Base-by-base conservation (phyloP, 2,797 vertebrate genomes). In the Benthosema pterotum region DNA sequence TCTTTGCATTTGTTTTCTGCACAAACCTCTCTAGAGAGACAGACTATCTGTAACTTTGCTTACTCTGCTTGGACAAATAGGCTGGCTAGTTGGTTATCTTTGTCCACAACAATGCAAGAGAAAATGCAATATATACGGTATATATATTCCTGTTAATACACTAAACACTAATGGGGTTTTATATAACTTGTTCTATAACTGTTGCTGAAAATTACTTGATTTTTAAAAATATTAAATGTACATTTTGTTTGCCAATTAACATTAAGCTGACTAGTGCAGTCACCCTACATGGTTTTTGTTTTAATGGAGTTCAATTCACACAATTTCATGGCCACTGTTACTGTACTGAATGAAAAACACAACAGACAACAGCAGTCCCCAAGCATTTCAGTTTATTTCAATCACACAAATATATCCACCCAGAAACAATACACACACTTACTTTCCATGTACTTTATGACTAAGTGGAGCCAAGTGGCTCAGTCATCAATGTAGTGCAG, bases 391-490 rank as follows among this genome's bases (percentile, higher is more conserved):
- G 15, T 17, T 49, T 15, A 49, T 16, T 15, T 17, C 48, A 16
- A 16, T 16, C n/a, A 17, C 15, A 50, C 38, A 56, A 17, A 54
- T 11, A 63, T 16, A 61, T 11, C 42, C 11, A 63, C 57, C 45
- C 65, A 11, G 72, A 67, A 53, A 38, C 32, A 38, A 9, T 28
- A 61, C 7, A 54, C n/a, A 74, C 55, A 75, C 19, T 60, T 25
- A 6, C 8, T 32, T 32, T 25, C 74, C 42, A 61, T 54, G 43
- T 71, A 52, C 43, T 45, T 25, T 52, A 18, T 48, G 14, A 19
- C 32, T 3, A 12, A 53, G n/a, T 48, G 17, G 4, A 18, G 9
- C 13, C 56, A 52, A 64, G 43, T 17, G 13, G 42, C 46, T 32
- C 9, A 58, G 22, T 46, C 19, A 46, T 11, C 17, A 0, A 1